phyloP scores from a whole-genome alignment of 2,113 vertebrate genomes.

The Natator depressus region DNA sequence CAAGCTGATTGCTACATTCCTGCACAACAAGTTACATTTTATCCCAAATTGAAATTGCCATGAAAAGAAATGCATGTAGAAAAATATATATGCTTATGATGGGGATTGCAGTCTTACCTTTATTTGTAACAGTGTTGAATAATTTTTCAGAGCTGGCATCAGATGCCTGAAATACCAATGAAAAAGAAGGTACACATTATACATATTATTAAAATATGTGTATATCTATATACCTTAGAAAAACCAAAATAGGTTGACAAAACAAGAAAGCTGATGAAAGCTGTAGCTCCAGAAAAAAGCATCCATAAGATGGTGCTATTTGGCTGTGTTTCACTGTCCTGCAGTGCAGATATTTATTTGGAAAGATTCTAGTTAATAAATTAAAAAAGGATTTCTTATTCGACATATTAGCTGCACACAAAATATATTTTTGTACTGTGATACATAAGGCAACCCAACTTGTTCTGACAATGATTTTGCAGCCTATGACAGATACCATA shows the following conservation, averaged over 20 bases:
- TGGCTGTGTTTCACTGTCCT: conserved; percentile 71
- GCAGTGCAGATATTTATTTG: conserved; percentile 61
- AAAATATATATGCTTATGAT: not conserved
- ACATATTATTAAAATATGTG: conserved; percentile 1
- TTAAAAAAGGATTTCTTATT: conserved; percentile 56
- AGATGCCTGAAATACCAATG: conserved; percentile 88
- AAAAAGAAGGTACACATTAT: conserved; percentile 25
- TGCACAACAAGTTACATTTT: conserved; percentile 56
- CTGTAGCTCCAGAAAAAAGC: not conserved
- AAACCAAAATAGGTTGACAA: conserved; percentile 57
- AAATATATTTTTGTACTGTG: conserved; percentile 43
- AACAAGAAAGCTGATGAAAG: not conserved
- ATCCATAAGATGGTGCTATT: conserved; percentile 91
- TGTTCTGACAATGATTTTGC: conserved; percentile 32
- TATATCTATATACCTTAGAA: not conserved
- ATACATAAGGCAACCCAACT: conserved; percentile 40
- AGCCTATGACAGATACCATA: not conserved
- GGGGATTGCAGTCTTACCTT: conserved; percentile 85
- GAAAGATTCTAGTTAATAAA: conserved; percentile 34
- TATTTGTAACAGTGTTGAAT: conserved; percentile 93
- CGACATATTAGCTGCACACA: conserved; percentile 59
- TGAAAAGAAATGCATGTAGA: conserved; percentile 25
- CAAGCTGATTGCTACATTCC: conserved; percentile 62
- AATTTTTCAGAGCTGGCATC: conserved; percentile 96
- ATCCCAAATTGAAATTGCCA: conserved; percentile 59